Percentiles rank a stretch among this genome's conserved stretches.
These are phyloP conservation scores for Serrognathus titanus DNA, from an alignment of 2,888 invertebrate species.

Conservation along the genomic window DNA sequence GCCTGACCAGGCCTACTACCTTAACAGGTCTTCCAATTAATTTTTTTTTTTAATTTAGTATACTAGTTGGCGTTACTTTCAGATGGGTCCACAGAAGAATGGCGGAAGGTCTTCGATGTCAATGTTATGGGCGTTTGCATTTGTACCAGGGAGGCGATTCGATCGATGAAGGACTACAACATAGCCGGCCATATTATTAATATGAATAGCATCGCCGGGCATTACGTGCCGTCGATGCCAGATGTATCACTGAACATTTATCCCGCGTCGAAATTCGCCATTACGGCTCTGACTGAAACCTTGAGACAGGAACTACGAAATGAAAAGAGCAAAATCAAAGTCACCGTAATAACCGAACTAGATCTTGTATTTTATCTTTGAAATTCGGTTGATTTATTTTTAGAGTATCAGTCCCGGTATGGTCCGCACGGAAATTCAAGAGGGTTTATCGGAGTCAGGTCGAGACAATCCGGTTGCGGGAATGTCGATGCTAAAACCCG, in stretches of 20 bases:
- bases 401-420: conserved; percentile 28
- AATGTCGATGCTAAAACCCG: conserved; percentile 16
- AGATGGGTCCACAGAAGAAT: conserved; percentile 38
- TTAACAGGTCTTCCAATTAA: conserved; percentile 14
- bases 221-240: conserved; percentile 32
- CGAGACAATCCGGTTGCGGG: conserved; percentile 10
- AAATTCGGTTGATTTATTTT: conserved; percentile 4
- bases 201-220: conserved; percentile 49
- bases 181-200: conserved; percentile 59
- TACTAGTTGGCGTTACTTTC: background rate
- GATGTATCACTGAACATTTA: conserved; percentile 43
- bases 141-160: conserved; percentile 55
- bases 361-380: background rate
- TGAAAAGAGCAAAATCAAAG: conserved; percentile 43
- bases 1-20: conserved; percentile 21
- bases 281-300: conserved; percentile 51
- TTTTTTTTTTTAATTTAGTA: background rate
- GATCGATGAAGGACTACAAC: conserved; percentile 52
- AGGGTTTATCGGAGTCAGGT: conserved; percentile 7
- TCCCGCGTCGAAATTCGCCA: conserved; percentile 53
- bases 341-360: conserved; percentile 38
- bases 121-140: conserved; percentile 59
- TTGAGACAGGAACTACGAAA: conserved; percentile 50
- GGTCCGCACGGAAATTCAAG: conserved; percentile 21
- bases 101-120: conserved; percentile 47